Base-by-base conservation (phyloP, 2,888 invertebrate species). In the Sarcophaga caerulescens region DNA sequence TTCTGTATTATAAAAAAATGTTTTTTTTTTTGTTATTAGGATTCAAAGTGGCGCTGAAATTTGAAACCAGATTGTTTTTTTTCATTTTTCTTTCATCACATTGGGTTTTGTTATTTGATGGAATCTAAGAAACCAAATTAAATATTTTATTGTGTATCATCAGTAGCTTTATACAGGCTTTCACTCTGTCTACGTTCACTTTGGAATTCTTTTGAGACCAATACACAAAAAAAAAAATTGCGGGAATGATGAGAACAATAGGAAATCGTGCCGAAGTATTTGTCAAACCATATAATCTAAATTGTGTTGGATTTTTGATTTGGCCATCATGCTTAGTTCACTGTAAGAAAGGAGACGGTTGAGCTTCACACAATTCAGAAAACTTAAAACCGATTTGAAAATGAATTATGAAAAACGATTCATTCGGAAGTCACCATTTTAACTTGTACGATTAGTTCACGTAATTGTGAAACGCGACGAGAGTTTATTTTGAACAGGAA, bases 1-100 rank as follows among this genome's bases (percentile, higher is more conserved):
- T 10, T 59, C 19, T 25, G 23, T n/a, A 52, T 35, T 77, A 4
- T 25, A 35, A 35, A 6, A 35, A 25, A 25, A 25, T 25, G n/a
- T 21, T 74, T 25, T 5, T 3, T 17, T 44, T 6, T 0, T 0
- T 25, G 0, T 25, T 5, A 0, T 25, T 47, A 1, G 4, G n/a
- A 60, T 73, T 82, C 78, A 74, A 85, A 85, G 85, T 85, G 85
- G 85, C 85, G 85, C 81, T 85, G 85, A 85, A 85, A 85, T 77
- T 85, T 74, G 74, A 85, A 85, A 85, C 85, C 81, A 81, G 77
- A 35, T 35, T n/a, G 5, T 2, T 25, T 52, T 23, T 44, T 82
- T 71, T 80, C 70, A 25, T 60, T 78, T 73, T 68, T 35, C 25
- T 78, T 47, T 14, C 14, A 1, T 47, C 47, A 14, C 14, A 14